Conservation (phyloP, 2,113 vertebrate genomes). For the Gallinago jamesoni region DNA sequence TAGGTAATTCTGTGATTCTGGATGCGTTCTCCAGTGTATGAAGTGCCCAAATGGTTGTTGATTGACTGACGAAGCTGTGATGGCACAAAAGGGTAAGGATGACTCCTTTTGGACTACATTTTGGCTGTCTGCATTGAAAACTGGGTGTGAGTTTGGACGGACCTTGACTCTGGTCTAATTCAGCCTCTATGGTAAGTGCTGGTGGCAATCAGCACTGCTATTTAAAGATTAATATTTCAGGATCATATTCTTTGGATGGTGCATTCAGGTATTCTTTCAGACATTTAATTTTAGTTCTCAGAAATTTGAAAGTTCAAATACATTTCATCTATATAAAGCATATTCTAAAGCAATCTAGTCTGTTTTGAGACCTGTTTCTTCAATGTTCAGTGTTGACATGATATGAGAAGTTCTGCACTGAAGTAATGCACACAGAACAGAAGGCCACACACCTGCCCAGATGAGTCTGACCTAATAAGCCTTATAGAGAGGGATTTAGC, state of each 20-base stretch:
- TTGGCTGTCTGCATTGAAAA: neutral
- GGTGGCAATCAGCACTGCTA: accelerated
- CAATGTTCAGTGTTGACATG: neutral
- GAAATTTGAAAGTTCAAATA: neutral
- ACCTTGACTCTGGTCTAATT: neutral
- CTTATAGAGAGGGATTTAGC: neutral
- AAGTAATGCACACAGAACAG: neutral
- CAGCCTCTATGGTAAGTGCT: neutral
- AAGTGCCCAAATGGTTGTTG: neutral
- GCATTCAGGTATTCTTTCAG: neutral
- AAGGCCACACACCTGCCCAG: neutral
- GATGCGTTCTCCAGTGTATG: accelerated
- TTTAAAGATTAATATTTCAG: neutral
- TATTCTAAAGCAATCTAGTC: constrained; percentile 13
- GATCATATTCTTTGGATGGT: neutral
- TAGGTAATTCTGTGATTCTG: neutral
- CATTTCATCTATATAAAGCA: neutral
- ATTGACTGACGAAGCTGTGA: neutral
- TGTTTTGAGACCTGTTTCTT: constrained; percentile 17
- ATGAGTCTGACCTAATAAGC: neutral
- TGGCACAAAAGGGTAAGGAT: neutral
- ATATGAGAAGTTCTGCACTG: neutral
- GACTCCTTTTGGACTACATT: neutral
- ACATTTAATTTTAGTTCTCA: neutral
- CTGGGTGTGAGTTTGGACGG: neutral